Percentiles rank a stretch among this genome's conserved stretches.
These are phyloP conservation scores for Cancer borealis DNA, from an alignment of 2,888 invertebrate species.

Conservation along the genomic window DNA sequence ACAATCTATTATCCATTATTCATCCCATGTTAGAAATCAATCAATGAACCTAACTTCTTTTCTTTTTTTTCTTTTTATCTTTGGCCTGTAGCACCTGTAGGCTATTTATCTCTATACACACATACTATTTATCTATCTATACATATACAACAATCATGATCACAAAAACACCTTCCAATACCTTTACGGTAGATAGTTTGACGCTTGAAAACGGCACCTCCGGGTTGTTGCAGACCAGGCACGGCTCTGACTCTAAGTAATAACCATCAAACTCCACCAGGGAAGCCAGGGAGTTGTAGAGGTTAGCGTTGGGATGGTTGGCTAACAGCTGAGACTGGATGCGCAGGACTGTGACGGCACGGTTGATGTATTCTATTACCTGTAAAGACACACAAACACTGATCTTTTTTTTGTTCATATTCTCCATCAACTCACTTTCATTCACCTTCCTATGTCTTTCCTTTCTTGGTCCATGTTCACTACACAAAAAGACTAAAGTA, in stretches of 20 bases:
- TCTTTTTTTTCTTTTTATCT: too few species aligned
- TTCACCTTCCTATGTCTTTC: not conserved
- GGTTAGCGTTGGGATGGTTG: slow-evolving; percentile 95
- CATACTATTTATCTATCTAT: too few species aligned
- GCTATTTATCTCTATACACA: too few species aligned
- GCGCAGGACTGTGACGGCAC: slow-evolving; percentile 90
- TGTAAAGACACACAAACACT: slow-evolving; percentile 79
- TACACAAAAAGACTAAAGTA: too few species aligned
- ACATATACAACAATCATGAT: too few species aligned
- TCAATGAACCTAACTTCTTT: too few species aligned
- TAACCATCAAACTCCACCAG: slow-evolving; percentile 97
- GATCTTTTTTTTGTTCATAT: not conserved
- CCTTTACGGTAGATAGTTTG: slow-evolving; percentile 95
- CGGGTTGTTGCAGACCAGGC: slow-evolving; percentile 98
- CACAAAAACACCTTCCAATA: slow-evolving; percentile 78
- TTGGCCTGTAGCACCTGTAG: too few species aligned
- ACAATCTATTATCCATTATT: too few species aligned
- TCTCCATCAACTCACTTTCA: not conserved
- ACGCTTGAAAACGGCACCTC: slow-evolving; percentile 95
- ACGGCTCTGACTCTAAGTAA: slow-evolving; percentile 97
- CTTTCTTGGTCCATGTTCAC: slow-evolving; percentile 78
- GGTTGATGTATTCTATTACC: slow-evolving; percentile 88
- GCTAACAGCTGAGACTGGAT: slow-evolving; percentile 93
- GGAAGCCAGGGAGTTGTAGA: slow-evolving; percentile 95
- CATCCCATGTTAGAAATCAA: too few species aligned